Conservation (phyloP, 1,140 invertebrate species). For the Drosophila funebris region DNA sequence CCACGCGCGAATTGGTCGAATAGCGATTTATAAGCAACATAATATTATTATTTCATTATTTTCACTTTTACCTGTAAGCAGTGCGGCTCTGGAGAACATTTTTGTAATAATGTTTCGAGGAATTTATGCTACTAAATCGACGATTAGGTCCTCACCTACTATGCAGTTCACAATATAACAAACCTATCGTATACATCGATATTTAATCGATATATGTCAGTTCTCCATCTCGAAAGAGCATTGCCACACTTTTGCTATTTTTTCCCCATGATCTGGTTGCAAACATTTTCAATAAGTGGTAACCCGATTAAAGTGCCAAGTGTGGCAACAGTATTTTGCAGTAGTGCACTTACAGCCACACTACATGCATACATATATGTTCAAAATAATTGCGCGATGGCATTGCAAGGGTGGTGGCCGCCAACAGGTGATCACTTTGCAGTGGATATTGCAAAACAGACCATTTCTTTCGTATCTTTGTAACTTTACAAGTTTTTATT, state of each 20-base stretch:
- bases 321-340: too few species aligned
- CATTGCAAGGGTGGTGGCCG: too few species aligned
- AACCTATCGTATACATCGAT: too few species aligned
- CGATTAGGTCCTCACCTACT: constrained; percentile 49
- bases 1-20: neutral
- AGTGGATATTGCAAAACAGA: too few species aligned
- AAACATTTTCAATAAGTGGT: too few species aligned
- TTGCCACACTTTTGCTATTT: too few species aligned
- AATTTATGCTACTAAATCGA: constrained; percentile 75
- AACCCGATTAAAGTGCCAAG: too few species aligned
- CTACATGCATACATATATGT: too few species aligned
- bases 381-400: too few species aligned
- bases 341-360: too few species aligned
- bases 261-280: too few species aligned
- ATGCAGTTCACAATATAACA: constrained; percentile 51
- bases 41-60: constrained; percentile 4
- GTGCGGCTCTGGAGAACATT: constrained; percentile 84
- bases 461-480: neutral
- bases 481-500: constrained; percentile 78
- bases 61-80: constrained; percentile 83
- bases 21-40: neutral
- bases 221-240: neutral
- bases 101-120: constrained; percentile 69
- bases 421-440: too few species aligned
- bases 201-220: constrained; percentile 23